Evolutionary conservation across 2,888 invertebrate species (phyloP), one percentile per base, ranked within the genome.

Genomic region (Philopedon plagiatum): DNA sequence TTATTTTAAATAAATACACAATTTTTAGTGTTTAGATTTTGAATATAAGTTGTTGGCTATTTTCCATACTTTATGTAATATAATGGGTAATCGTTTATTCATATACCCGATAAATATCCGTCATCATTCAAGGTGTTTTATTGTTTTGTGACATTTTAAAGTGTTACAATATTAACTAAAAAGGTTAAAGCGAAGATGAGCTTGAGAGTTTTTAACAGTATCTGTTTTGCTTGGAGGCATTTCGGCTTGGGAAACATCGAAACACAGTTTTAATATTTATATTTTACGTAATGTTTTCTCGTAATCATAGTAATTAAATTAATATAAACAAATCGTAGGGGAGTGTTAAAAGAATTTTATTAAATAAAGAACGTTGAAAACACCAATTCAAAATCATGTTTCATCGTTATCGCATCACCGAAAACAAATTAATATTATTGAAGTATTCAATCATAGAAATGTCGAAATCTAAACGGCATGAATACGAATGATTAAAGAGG

Each of bases 61-160:
- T 29, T 51, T 54, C 23, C 29, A 23, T 21, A 8, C 34, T 49
- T 49, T 64, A 64, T 54, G 37, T 26, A 41, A 13, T 64, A 21
- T 54, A 54, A 54, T 63, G 34, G 51, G 51, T 13, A 37, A 64
- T 54, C 39, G 54, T 64, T 39, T 54, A 39, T 37, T 64, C 44
- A 23, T 41, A 44, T 61, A 26, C 26, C 5, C 51, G 29, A 18
- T 29, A 29, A 54, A 29, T 51, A 39, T 54, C 41, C 39, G 5
- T 41, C 39, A 61, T 68, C 21, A 54, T 68, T 44, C 68, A 68
- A 68, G 68, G 68, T 37, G 18, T 26, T 68, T 68, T 62, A 69
- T 69, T 69, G 69, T 63, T 69, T 56, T 69, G 62, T 69, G 69
- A 69, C 69, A 69, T 69, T 69, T 68, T 51, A 41, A 68, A 68